Base-by-base conservation (phyloP, 1,140 invertebrate genomes). In the Mesaphorura yosii region DNA sequence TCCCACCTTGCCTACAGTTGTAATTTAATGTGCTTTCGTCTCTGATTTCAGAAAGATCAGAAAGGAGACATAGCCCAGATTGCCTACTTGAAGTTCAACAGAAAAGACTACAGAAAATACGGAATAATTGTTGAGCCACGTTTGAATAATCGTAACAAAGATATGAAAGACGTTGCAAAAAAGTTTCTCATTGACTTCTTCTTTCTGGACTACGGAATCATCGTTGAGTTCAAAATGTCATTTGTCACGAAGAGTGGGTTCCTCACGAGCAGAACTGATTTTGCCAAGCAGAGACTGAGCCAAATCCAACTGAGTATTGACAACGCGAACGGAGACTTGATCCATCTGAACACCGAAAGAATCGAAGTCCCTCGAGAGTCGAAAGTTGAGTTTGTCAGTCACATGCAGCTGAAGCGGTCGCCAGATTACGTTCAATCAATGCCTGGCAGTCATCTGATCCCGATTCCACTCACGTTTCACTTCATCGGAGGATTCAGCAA, bases 281-380 rank as follows among this genome's bases (percentile, higher is more conserved):
- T 34, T 25, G 3, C 0, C 0, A 47, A 23, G 1, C 55, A 51
- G 15, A 40, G 29, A 17, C 12, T 57, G 2, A 26, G n/a, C 0
- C 2, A 3, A n/a, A 28, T 55, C 29, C 51, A 59, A 29, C 14
- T 59, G 23, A 55, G 51, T 23, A 44, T 59, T 1, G 57, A 59
- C n/a, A 59, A 59, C 46, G 23, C 48, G 7, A 59, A 59, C 25
- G 57, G 53, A 0, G 14, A 42, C 14, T 25, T 60, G 3, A n/a
- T 60, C 7, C 26, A 47, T 17, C 26, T 57, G 1, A 38, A 53
- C n/a, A 59, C 57, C 1, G 51, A 60, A 15, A 48, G 44, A 23
- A 22, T 48, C 23, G 2, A 29, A 1, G 15, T 20, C 1, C 26
- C 51, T 2, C 12, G 34, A 14, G 2, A 12, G 1, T 53, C 49